Percentiles rank a stretch among this genome's conserved stretches.
phyloP scores from a whole-genome alignment of 1,140 invertebrate species.

The Drosophila pectinifera region DNA sequence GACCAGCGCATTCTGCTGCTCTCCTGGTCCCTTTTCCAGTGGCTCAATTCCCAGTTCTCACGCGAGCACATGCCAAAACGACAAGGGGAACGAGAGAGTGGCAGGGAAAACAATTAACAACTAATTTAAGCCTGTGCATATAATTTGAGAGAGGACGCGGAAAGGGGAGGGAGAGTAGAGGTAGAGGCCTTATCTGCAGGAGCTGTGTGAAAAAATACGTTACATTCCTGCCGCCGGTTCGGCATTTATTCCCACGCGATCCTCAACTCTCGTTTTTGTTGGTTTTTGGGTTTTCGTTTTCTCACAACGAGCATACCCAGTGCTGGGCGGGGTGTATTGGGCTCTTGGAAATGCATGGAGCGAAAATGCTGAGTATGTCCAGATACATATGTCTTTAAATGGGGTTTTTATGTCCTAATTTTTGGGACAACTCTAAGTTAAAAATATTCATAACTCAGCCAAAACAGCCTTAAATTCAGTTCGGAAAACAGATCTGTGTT shows the following conservation, averaged over 20 bases:
- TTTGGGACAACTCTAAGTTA: too few relatives aligned
- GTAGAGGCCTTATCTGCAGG: slow-evolving; percentile 46
- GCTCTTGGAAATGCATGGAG: not conserved
- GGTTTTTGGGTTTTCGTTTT: slow-evolving; percentile 42
- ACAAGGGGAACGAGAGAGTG: not conserved
- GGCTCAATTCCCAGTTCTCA: slow-evolving; percentile 58
- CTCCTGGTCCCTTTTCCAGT: slow-evolving; percentile 49
- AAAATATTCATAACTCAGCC: too few relatives aligned
- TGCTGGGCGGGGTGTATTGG: not conserved
- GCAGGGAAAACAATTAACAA: slow-evolving; percentile 49
- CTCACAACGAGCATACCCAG: slow-evolving; percentile 5
- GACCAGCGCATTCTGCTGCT: slow-evolving; percentile 32
- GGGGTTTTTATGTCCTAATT: too few relatives aligned
- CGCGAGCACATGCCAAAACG: slow-evolving; percentile 52
- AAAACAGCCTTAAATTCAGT: too few relatives aligned
- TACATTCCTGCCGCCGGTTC: slow-evolving; percentile 42
- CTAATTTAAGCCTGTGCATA: slow-evolving; percentile 55
- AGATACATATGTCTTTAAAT: not conserved
- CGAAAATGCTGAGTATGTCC: too few relatives aligned
- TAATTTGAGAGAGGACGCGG: slow-evolving; percentile 11
- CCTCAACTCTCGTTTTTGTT: slow-evolving; percentile 50
- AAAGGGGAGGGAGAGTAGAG: not conserved
- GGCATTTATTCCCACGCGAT: slow-evolving; percentile 64
- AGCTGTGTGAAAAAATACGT: slow-evolving; percentile 62
- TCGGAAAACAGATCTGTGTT: too few relatives aligned